These are phyloP conservation scores for Chrysina gloriosa DNA, from an alignment of 2,888 invertebrate genomes.

Conservation along the genomic window DNA sequence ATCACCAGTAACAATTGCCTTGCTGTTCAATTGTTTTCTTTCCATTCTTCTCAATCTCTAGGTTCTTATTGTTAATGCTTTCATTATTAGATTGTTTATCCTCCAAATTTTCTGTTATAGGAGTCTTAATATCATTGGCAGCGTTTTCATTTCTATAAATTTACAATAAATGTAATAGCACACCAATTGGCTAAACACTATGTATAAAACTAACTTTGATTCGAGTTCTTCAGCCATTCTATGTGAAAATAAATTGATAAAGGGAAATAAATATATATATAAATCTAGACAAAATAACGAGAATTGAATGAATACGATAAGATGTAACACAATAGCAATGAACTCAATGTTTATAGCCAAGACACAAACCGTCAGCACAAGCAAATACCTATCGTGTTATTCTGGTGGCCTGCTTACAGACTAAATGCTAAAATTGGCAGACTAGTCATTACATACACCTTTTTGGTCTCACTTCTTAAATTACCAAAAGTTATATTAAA, in stretches of 20 bases:
- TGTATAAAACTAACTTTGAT: slow-evolving; percentile 42
- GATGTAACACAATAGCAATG: slow-evolving; percentile 1
- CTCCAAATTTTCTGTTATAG: slow-evolving; percentile 18
- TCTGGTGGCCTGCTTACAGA: neutral
- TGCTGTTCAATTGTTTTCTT: slow-evolving; percentile 54
- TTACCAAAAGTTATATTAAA: no score
- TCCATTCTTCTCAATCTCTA: slow-evolving; percentile 52
- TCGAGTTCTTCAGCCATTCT: slow-evolving; percentile 46
- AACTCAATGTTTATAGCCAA: neutral
- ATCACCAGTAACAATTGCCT: slow-evolving; percentile 57
- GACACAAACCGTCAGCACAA: neutral
- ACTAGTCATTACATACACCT: no score
- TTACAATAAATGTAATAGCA: neutral
- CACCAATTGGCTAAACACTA: neutral
- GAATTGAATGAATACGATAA: neutral
- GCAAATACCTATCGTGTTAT: neutral
- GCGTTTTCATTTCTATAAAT: slow-evolving; percentile 26
- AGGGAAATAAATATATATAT: neutral
- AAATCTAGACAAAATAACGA: neutral
- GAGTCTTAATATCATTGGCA: slow-evolving; percentile 20
- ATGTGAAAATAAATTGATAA: neutral
- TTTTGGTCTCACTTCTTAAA: no score
- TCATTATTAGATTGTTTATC: slow-evolving; percentile 33
- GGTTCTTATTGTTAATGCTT: slow-evolving; percentile 25
- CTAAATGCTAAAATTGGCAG: no score